A percentile compares a stretch with the other conserved stretches of the same genome.
Evolutionary conservation across 2,888 invertebrate species (phyloP).

Genomic region (Morpho achilles): DNA sequence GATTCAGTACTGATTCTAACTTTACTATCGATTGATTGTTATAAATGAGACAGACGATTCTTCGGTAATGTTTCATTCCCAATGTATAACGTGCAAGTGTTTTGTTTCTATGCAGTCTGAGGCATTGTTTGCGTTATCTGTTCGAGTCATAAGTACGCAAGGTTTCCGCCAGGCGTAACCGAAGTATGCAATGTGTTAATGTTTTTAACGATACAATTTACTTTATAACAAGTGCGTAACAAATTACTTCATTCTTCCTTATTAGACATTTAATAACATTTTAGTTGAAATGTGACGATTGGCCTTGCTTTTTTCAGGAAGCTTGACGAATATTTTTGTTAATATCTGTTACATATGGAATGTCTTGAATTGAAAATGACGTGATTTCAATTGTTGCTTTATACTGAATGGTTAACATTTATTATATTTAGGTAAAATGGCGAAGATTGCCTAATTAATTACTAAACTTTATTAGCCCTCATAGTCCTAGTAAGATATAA

Average conservation of each 20-base stretch:
- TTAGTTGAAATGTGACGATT: constrained; percentile 4
- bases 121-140: constrained; percentile 19
- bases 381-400: too few species aligned
- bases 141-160: constrained; percentile 9
- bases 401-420: too few species aligned
- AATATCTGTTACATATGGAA: too few species aligned
- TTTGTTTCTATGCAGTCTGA: constrained; percentile 10
- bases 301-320: background rate
- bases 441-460: too few species aligned
- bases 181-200: constrained; percentile 7
- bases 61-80: constrained; percentile 3
- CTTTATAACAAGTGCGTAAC: background rate
- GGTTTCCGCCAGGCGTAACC: constrained; percentile 1
- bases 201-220: constrained; percentile 5
- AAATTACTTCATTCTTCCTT: background rate
- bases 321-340: background rate
- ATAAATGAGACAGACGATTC: constrained; percentile 1
- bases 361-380: too few species aligned
- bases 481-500: too few species aligned
- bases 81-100: constrained; percentile 12
- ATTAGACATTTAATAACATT: background rate
- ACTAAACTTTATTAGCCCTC: too few species aligned
- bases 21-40: constrained; percentile 16
- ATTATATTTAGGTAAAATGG: too few species aligned
- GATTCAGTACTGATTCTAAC: constrained; percentile 8